Evolutionary conservation across 23 tunicate species (phyloP).

Genomic region (Ascidia mentula): DNA sequence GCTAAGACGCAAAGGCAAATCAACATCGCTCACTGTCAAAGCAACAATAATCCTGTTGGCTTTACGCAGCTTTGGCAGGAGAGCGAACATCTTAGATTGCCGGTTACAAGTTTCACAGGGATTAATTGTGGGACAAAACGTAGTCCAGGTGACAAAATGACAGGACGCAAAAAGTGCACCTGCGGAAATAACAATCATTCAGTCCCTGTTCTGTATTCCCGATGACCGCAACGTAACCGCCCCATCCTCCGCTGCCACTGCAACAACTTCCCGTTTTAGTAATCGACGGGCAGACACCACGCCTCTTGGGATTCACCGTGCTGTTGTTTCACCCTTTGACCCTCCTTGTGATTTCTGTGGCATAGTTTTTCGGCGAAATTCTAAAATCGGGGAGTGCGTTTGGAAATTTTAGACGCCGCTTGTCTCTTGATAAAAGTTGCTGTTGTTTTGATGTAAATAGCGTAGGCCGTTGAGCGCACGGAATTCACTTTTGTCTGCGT

Average conservation of each 20-base stretch:
- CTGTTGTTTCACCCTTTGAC: background rate
- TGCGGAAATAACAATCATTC: no score
- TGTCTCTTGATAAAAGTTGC: background rate
- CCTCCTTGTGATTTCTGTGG: background rate
- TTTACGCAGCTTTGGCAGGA: no score
- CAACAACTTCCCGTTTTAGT: no score
- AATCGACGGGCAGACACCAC: no score
- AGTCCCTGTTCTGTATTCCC: no score
- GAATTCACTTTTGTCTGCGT: constrained; percentile 1
- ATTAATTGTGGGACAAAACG: no score
- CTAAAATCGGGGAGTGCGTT: background rate
- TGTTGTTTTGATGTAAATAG: background rate
- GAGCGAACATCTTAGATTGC: no score
- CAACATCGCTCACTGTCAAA: constrained; percentile 7
- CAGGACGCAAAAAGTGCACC: no score
- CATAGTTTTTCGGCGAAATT: background rate
- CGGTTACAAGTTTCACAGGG: no score
- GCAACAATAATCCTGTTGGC: background rate
- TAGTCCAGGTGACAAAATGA: no score
- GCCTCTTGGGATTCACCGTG: background rate
- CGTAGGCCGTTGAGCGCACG: background rate
- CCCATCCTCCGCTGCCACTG: no score
- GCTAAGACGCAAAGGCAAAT: background rate
- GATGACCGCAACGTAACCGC: no score
- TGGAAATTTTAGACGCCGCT: background rate